These are phyloP conservation scores for Phataginus tricuspis DNA, from an alignment of 2,797 vertebrate genomes.

Conservation along the genomic window DNA sequence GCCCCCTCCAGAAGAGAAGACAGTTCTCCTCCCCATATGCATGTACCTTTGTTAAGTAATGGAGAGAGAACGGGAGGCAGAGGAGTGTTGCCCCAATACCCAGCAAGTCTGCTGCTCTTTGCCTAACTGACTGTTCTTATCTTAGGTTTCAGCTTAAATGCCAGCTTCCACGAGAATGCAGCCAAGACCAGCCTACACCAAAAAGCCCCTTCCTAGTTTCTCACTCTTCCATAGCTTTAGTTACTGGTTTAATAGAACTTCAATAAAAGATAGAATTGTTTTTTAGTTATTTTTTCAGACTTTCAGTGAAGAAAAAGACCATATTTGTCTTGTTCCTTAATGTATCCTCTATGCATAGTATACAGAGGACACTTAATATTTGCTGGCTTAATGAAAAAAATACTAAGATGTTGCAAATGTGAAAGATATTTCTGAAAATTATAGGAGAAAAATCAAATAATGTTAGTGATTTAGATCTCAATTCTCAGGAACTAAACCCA, in stretches of 20 bases:
- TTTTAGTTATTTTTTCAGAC: background rate
- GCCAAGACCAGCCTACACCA: background rate
- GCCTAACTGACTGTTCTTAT: background rate
- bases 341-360: background rate
- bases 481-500: background rate
- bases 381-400: background rate
- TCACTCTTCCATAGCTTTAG: background rate
- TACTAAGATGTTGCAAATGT: background rate
- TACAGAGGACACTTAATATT: background rate
- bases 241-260: background rate
- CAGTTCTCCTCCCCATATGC: fast-evolving
- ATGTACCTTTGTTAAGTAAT: background rate
- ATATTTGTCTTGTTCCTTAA: background rate
- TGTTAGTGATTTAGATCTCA: background rate
- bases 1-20: background rate
- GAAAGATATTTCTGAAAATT: background rate
- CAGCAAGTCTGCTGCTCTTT: background rate
- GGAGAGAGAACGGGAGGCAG: fast-evolving
- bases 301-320: background rate
- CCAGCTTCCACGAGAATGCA: background rate
- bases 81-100: background rate
- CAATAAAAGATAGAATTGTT: background rate
- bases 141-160: background rate
- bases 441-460: background rate
- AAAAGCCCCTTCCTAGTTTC: background rate